A percentile compares a stretch with the other conserved stretches of the same genome.
phyloP scores from a whole-genome alignment of 2,113 vertebrate species.

The Anolis sagrei region DNA sequence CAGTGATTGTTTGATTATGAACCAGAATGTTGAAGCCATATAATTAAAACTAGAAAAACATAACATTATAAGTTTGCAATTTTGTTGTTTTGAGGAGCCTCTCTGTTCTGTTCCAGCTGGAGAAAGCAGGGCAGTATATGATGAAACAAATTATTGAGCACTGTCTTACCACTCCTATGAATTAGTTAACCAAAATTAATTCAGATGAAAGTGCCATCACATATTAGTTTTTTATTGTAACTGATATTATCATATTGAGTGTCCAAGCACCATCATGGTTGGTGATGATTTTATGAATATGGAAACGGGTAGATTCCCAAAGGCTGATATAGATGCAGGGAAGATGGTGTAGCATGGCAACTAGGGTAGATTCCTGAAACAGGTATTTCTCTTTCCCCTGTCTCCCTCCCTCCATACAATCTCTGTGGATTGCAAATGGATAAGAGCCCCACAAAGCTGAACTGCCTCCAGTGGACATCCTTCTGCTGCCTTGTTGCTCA shows the following conservation, averaged over 20 bases:
- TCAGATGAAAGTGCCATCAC: not conserved
- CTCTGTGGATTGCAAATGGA: too few species aligned
- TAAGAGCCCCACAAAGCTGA: too few species aligned
- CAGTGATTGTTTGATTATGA: not conserved
- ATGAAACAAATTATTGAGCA: not conserved
- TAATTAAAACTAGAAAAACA: not conserved
- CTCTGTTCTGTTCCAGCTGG: not conserved
- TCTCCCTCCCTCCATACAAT: too few species aligned
- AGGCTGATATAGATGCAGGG: not conserved
- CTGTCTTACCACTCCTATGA: not conserved
- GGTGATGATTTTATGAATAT: not conserved
- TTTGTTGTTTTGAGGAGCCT: not conserved
- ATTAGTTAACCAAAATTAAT: not conserved
- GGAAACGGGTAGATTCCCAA: not conserved
- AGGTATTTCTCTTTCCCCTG: too few species aligned
- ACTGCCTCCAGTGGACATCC: too few species aligned
- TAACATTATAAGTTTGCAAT: not conserved
- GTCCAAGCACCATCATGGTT: too few species aligned
- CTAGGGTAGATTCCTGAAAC: too few species aligned
- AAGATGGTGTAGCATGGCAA: not conserved
- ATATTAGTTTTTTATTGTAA: not conserved
- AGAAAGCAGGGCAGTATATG: not conserved
- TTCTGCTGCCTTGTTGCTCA: too few species aligned
- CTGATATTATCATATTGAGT: not conserved
- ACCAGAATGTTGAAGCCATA: not conserved